Percentiles rank a stretch among this genome's conserved stretches.
These are phyloP conservation scores for Crax fasciolata DNA, from an alignment of 2,797 vertebrate species.

Conservation along the genomic window DNA sequence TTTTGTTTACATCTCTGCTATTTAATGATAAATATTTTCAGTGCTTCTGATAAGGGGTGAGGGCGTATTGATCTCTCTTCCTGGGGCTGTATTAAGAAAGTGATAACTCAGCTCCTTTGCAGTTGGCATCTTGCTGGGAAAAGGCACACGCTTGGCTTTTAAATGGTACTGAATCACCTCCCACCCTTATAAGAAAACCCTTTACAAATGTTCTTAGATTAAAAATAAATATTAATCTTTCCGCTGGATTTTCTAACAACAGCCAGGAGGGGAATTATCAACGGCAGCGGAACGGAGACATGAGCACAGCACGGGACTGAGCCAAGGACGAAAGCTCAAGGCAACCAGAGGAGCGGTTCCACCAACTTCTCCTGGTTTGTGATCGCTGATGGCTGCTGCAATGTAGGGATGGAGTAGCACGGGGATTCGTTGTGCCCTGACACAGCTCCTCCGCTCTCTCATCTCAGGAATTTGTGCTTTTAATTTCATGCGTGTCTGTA, in stretches of 20 bases:
- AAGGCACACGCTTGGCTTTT: background rate
- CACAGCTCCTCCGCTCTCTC: background rate
- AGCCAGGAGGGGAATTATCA: background rate
- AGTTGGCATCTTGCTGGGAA: background rate
- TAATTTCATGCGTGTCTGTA: background rate
- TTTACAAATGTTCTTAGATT: background rate
- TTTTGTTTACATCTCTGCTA: background rate
- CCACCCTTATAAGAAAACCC: background rate
- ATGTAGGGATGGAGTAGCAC: background rate
- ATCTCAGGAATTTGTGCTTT: background rate
- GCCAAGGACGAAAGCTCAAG: no score
- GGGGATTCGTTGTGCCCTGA: background rate
- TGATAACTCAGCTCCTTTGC: conserved; percentile 28
- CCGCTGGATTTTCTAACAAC: background rate
- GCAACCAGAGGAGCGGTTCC: background rate
- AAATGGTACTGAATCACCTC: background rate
- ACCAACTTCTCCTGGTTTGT: background rate
- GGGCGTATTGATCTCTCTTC: conserved; percentile 32
- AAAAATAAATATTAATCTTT: background rate
- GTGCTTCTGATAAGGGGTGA: background rate
- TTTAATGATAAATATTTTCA: conserved; percentile 53
- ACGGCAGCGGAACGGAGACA: background rate
- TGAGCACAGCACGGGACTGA: no score
- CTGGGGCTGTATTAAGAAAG: conserved; percentile 29
- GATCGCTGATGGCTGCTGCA: background rate